Evolutionary conservation across 2,113 vertebrate genomes (phyloP).

Genomic region (Struthio camelus): DNA sequence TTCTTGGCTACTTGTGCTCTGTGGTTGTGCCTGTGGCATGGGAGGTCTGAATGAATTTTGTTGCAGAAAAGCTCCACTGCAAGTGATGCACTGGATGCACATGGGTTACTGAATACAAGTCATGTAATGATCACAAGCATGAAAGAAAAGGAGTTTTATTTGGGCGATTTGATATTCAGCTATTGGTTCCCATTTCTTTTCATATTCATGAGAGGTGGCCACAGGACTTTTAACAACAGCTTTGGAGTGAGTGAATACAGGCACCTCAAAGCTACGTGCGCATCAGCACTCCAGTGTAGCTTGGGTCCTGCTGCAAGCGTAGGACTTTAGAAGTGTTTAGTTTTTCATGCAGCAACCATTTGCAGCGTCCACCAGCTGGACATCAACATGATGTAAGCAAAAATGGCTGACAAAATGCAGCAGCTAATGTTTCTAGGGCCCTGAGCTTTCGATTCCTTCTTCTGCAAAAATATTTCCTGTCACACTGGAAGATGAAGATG

Average conservation of each 20-base stretch:
- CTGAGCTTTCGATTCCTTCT: background rate
- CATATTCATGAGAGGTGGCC: background rate
- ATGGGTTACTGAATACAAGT: no score
- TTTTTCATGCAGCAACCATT: background rate
- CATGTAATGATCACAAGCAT: background rate
- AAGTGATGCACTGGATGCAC: background rate
- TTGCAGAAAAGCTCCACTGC: background rate
- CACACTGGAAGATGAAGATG: background rate
- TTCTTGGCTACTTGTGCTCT: background rate
- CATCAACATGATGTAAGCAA: background rate
- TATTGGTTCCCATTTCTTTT: background rate
- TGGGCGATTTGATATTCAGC: background rate
- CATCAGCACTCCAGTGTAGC: background rate
- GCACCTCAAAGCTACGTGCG: background rate
- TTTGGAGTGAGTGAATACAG: background rate
- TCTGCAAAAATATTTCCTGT: background rate
- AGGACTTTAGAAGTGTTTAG: background rate
- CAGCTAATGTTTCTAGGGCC: background rate
- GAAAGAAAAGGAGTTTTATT: background rate
- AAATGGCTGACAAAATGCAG: background rate
- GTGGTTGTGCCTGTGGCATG: background rate
- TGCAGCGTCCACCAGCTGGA: background rate
- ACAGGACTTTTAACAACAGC: background rate
- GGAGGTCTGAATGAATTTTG: background rate
- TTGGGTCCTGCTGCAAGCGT: background rate